Evolutionary conservation across 2,888 invertebrate genomes (phyloP), one percentile per base, ranked within the genome.

Genomic region (Onthophagus sagittarius): DNA sequence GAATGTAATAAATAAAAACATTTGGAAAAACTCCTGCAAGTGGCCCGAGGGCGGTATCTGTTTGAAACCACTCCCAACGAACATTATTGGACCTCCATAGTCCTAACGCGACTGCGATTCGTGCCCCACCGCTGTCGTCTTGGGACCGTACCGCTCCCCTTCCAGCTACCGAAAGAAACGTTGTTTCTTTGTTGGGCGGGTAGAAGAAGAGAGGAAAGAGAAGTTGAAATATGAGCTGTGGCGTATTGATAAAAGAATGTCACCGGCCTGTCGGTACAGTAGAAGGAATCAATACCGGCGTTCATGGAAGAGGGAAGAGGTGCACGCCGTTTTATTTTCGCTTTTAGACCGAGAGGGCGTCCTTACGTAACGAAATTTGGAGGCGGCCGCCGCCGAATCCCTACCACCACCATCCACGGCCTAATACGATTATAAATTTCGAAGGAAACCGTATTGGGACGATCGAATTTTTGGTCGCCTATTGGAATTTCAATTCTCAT

Each of bases 1-100:
- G 89, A 90, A 89, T 88, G 90, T 89, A 90, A 90, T 90, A 90
- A 90, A 90, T 90, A 90, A 90, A 90, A 90, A 85, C 85, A 86
- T 84, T 85, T 78, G 83, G 85, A 85, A 85, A 89, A 89, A 86
- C 86, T 86, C 88, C 85, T 82, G 83, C 82, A 82, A 82, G 83
- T 82, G 67, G 84, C 80, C 81, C 78, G 79, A 76, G 78, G 83
- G 84, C 81, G 81, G 78, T 75, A 80, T 79, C 76, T 76, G 74
- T 75, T 77, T 81, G 81, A 83, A 79, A 80, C 87, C 88, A 88
- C 88, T 88, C 87, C 86, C 86, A 86, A 85, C 86, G 84, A 85
- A 85, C 86, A 82, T 83, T 79, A 88, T 89, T 89, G 88, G 89
- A 82, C 84, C 79, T 75, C 73, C 80, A 72, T 72, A 77, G 76